phyloP scores from a whole-genome alignment of 2,888 invertebrate species.

The Pocota personata region DNA sequence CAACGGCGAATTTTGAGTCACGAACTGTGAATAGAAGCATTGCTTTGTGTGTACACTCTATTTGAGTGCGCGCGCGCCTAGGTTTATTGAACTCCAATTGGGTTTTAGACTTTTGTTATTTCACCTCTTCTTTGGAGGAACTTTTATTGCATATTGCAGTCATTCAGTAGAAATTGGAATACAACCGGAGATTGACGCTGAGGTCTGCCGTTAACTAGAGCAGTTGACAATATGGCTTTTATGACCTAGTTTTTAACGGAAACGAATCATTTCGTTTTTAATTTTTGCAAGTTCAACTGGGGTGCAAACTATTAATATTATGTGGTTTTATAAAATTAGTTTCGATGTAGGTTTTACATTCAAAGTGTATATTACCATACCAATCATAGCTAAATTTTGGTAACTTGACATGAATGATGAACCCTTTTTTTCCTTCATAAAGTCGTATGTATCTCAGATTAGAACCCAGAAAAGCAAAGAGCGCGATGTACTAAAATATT shows the following conservation, averaged over 20 bases:
- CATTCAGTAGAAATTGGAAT: background rate
- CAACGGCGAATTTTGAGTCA: constrained; percentile 52
- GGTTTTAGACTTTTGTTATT: constrained; percentile 17
- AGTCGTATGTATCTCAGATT: too few species aligned
- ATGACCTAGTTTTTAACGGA: constrained; percentile 2
- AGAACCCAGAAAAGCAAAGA: too few species aligned
- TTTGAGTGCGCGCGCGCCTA: constrained; percentile 20
- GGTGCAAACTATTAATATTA: background rate
- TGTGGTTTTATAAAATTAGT: too few species aligned
- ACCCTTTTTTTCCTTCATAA: too few species aligned
- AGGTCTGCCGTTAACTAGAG: background rate
- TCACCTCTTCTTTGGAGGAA: constrained; percentile 2
- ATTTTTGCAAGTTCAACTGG: background rate
- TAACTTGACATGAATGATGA: too few species aligned
- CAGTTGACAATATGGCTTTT: background rate
- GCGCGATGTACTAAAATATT: too few species aligned
- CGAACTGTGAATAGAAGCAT: constrained; percentile 37
- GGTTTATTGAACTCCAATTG: constrained; percentile 57
- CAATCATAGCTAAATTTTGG: too few species aligned
- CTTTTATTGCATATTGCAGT: constrained; percentile 30
- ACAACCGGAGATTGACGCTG: background rate
- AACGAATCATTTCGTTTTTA: background rate
- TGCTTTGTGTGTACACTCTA: constrained; percentile 16
- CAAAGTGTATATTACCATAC: too few species aligned
- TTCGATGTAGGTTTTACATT: too few species aligned